Evolutionary conservation across 2,888 invertebrate species (phyloP).

Genomic region (Chaitophorus viminalis): DNA sequence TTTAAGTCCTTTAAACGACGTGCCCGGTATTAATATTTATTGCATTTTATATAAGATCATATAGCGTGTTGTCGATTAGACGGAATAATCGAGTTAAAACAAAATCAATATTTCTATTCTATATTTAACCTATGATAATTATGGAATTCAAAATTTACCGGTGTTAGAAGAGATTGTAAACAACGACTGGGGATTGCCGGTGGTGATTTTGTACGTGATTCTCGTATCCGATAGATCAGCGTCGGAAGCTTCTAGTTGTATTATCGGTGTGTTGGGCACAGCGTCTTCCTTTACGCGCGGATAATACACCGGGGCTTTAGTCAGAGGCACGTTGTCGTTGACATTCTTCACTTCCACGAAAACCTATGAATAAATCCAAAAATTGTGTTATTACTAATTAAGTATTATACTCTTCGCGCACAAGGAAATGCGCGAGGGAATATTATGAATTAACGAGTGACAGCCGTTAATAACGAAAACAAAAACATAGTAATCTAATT

Average conservation of each 20-base stretch:
- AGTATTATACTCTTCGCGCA: not conserved
- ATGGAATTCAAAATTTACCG: conserved; percentile 72
- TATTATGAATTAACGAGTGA: not conserved
- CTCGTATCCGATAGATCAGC: conserved; percentile 78
- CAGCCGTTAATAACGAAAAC: not conserved
- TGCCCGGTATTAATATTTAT: no score
- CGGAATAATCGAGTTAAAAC: no score
- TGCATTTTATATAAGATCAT: no score
- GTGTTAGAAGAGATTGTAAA: conserved; percentile 86
- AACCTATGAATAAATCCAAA: conserved; percentile 69
- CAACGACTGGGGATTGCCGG: conserved; percentile 91
- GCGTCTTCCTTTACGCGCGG: conserved; percentile 84
- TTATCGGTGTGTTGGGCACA: conserved; percentile 77
- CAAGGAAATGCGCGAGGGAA: not conserved
- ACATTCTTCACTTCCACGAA: conserved; percentile 87
- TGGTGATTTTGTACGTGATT: conserved; percentile 84
- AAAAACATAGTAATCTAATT: not conserved
- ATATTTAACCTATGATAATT: not conserved
- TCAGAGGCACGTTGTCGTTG: conserved; percentile 95
- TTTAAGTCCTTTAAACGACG: no score
- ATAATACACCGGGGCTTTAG: conserved; percentile 85
- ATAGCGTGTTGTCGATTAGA: no score
- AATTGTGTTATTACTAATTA: not conserved
- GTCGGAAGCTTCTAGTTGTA: conserved; percentile 82
- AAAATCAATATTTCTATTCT: no score